These are phyloP conservation scores for Ormyrus pomaceus DNA, from an alignment of 2,888 invertebrate species.

Conservation along the genomic window DNA sequence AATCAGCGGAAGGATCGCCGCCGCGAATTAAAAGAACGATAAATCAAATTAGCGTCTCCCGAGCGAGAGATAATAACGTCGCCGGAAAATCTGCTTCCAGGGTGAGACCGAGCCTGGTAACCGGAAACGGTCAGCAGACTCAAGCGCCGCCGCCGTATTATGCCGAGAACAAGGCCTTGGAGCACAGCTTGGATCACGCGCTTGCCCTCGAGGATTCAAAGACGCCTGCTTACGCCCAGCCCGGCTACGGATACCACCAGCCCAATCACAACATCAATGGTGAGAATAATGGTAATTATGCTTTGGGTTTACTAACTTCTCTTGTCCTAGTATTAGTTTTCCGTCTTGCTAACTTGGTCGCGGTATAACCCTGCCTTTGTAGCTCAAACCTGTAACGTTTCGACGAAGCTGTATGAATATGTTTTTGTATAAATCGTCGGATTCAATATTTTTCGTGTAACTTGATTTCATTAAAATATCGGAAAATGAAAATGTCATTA, in stretches of 20 bases:
- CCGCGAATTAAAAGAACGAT: conserved; percentile 15
- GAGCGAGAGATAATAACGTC: conserved; percentile 77
- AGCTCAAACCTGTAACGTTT: not conserved
- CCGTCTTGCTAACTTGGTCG: not conserved
- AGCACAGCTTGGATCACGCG: conserved; percentile 91
- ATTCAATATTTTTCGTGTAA: no score
- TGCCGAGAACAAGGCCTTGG: conserved; percentile 95
- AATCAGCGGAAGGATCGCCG: not conserved
- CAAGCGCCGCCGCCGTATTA: conserved; percentile 94
- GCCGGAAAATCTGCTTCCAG: conserved; percentile 62
- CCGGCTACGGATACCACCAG: conserved; percentile 90
- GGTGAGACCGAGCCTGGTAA: conserved; percentile 88
- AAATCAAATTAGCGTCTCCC: conserved; percentile 59
- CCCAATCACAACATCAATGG: conserved; percentile 86
- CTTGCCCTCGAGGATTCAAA: conserved; percentile 91
- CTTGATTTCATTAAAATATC: no score
- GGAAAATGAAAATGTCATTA: no score
- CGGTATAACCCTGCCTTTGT: not conserved
- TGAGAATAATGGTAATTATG: conserved; percentile 69
- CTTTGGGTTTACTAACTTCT: conserved; percentile 20
- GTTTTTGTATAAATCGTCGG: no score
- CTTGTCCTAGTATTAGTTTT: not conserved
- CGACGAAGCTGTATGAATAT: no score
- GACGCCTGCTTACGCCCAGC: conserved; percentile 89
- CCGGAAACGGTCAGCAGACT: conserved; percentile 83